Base-by-base conservation (phyloP, 2,113 vertebrate species). In the Arvicanthis niloticus region DNA sequence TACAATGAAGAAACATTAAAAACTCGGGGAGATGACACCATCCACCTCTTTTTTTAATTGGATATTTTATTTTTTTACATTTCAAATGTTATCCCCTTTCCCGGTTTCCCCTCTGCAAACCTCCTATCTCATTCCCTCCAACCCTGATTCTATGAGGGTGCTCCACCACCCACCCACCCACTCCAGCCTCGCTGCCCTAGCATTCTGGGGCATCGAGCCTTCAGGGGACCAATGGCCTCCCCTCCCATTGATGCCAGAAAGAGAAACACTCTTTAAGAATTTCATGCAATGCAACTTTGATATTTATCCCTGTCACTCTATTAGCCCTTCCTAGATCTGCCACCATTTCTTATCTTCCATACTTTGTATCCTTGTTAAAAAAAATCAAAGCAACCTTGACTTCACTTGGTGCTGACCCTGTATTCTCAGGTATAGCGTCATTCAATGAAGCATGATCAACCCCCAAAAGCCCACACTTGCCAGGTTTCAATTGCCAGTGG, bases 1-100 rank as follows among this genome's bases (percentile, higher is more conserved):
- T 53, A 77, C 19, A 78, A 95, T 86, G 56, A 97, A 97, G 70
- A 97, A 91, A 92, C 31, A 56, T 56, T 87, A 58, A 93, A 65
- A 86, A 94, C 86, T 91, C 56, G 65, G 3, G 1, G 3, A 7
- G 6, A 68, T 89, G 17, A 11, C 19, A 29, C 40, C 89, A 40
- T 94, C 62, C 5, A 3, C 60, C 93, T 95, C 96, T 94, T 92
- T 89, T 75, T 76, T 58, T 58, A 51, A 58, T 58, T 58, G 15
- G 5, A 16, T 58, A 58, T 58, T 17, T 56, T 15, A 13, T 56
- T 58, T 58, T 17, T 58, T 16, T 58, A 58, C 15, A 58, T 58
- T 17, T 58, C 56, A 17, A 58, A 58, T 58, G 56, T 58, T 58
- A 58, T 58, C 16, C 56, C 17, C 56, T 58, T 58, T 58, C 56